A percentile compares a stretch with the other conserved stretches of the same genome.
Evolutionary conservation across 2,797 vertebrate genomes (phyloP).

Genomic region (Poeciliopsis presidionis): DNA sequence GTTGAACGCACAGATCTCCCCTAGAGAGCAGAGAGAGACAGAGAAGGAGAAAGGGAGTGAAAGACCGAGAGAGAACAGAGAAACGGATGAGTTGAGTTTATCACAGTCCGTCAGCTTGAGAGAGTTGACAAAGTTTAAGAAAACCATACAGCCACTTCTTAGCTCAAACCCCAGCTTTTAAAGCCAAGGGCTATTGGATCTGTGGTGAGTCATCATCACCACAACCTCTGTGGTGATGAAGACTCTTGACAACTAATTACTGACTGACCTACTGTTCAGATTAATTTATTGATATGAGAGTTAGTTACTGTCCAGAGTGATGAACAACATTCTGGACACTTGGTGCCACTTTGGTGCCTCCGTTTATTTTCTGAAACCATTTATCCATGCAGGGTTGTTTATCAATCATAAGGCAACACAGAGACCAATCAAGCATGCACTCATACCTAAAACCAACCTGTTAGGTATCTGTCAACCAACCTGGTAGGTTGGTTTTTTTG

Average conservation of each 20-base stretch:
- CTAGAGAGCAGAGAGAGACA: conserved; percentile 64
- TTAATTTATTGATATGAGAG: too few relatives aligned
- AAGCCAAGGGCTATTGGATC: not conserved
- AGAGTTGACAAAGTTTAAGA: not conserved
- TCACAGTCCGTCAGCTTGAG: conserved; percentile 19
- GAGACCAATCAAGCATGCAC: not conserved
- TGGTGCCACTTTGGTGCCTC: too few relatives aligned
- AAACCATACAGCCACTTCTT: not conserved
- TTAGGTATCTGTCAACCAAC: too few relatives aligned
- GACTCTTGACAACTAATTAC: too few relatives aligned
- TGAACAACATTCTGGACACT: too few relatives aligned
- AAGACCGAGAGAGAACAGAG: not conserved
- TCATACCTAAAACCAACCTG: not conserved
- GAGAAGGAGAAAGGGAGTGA: not conserved
- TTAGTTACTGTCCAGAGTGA: too few relatives aligned
- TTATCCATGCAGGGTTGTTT: not conserved
- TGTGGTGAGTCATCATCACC: not conserved
- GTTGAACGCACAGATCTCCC: conserved; percentile 96
- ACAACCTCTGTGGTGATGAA: not conserved
- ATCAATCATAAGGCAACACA: not conserved
- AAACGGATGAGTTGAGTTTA: conserved; percentile 23
- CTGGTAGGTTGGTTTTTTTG: too few relatives aligned
- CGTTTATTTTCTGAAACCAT: too few relatives aligned
- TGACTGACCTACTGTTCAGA: too few relatives aligned
- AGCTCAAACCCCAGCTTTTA: not conserved